These are phyloP conservation scores for Anthopleura sola DNA, from an alignment of 64 coral and sea anemone species.

Conservation along the genomic window DNA sequence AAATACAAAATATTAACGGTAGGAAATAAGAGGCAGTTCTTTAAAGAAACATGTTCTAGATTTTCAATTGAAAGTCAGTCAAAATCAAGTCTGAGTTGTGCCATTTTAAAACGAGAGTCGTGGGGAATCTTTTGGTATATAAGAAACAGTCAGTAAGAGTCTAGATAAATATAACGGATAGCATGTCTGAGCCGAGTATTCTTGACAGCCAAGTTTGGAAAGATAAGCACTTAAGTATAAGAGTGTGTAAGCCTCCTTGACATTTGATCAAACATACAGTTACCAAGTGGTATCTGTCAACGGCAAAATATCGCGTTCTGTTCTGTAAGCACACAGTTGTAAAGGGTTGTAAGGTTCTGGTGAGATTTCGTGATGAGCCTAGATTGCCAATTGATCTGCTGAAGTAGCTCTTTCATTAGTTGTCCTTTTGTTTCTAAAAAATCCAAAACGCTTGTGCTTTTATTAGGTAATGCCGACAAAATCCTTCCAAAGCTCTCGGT, in stretches of 20 bases:
- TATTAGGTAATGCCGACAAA: neutral
- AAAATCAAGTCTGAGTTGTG: neutral
- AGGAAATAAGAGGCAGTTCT: neutral
- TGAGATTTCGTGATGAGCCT: neutral
- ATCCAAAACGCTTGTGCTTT: neutral
- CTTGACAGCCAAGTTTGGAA: neutral
- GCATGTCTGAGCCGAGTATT: neutral
- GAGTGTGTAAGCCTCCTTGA: slow-evolving; percentile 12
- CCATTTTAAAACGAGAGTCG: neutral
- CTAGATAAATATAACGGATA: slow-evolving; percentile 5
- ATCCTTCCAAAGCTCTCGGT: neutral
- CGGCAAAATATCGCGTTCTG: neutral
- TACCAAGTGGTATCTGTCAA: slow-evolving; percentile 4
- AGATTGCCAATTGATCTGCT: neutral
- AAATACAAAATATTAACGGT: neutral
- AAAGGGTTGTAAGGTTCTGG: neutral
- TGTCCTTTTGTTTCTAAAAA: neutral
- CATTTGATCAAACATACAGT: slow-evolving; percentile 9
- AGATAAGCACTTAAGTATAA: neutral
- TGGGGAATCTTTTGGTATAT: neutral
- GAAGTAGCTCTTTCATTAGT: neutral
- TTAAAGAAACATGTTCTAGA: neutral
- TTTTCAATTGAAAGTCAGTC: neutral
- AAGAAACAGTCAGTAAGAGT: neutral
- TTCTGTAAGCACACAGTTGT: neutral